phyloP scores from a whole-genome alignment of 2,797 vertebrate species.

The Danio kyathit region DNA sequence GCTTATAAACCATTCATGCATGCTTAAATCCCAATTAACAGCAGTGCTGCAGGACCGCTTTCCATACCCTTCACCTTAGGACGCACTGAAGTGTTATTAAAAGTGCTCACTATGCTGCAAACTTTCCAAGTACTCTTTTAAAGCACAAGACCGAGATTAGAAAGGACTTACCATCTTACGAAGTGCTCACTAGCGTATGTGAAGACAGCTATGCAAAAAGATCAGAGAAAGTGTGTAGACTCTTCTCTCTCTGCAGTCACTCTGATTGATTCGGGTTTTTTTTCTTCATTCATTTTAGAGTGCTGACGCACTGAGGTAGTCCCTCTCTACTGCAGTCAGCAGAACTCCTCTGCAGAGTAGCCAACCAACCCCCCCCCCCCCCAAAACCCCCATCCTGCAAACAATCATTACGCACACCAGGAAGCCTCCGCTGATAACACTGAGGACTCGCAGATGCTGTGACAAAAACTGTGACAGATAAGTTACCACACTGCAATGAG shows the following conservation, averaged over 20 bases:
- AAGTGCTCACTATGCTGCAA: constrained; percentile 29
- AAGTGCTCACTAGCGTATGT: constrained; percentile 60
- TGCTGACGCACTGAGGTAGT: constrained; percentile 88
- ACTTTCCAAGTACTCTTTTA: constrained; percentile 36
- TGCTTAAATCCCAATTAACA: constrained; percentile 23
- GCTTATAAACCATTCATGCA: constrained; percentile 5
- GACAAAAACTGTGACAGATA: constrained; percentile 40
- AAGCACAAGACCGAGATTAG: constrained; percentile 5
- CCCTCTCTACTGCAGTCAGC: constrained; percentile 87
- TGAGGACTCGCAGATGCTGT: constrained; percentile 44
- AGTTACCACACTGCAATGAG: constrained; percentile 19
- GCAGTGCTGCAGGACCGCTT: constrained; percentile 10
- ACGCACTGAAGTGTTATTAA: constrained; percentile 31
- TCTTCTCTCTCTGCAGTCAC: constrained; percentile 76
- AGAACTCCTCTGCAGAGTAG: constrained; percentile 84
- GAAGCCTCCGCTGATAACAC: constrained; percentile 68
- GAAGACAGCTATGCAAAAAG: constrained; percentile 67
- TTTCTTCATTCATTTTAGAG: constrained; percentile 87
- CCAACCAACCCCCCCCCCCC: constrained; percentile 64
- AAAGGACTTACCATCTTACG: constrained; percentile 77
- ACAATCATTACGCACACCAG: constrained; percentile 78
- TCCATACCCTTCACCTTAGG: not conserved
- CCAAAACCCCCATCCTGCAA: constrained; percentile 71
- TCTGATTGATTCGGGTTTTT: constrained; percentile 78
- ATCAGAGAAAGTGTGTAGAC: constrained; percentile 59